Percentiles rank a stretch among this genome's conserved stretches.
These are phyloP conservation scores for Lysiphlebus fabarum DNA, from an alignment of 1,140 invertebrate genomes.

Conservation along the genomic window DNA sequence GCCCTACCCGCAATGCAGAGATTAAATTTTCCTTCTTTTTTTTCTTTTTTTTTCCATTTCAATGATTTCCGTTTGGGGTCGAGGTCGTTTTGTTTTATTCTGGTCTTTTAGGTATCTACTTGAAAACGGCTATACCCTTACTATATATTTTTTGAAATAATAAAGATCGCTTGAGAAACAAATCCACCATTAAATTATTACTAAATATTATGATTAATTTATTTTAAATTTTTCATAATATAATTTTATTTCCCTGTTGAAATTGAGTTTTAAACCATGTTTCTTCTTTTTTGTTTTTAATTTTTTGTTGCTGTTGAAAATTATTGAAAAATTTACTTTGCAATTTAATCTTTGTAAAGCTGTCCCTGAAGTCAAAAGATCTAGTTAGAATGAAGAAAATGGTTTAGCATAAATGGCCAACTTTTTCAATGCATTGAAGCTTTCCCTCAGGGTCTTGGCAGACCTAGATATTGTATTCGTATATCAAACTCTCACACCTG, in stretches of 20 bases:
- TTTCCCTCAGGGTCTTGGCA: slow-evolving; percentile 32
- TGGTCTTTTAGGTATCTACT: too few species aligned
- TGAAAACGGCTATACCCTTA: too few species aligned
- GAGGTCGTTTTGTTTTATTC: too few species aligned
- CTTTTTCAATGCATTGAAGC: slow-evolving; percentile 36
- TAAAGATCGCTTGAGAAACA: too few species aligned
- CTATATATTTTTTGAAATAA: too few species aligned
- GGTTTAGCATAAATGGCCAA: slow-evolving; percentile 46
- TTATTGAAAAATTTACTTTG: background rate
- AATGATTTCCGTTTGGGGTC: slow-evolving; percentile 29
- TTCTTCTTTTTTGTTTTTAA: background rate
- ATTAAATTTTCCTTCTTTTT: slow-evolving; percentile 40
- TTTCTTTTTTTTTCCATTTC: slow-evolving; percentile 38
- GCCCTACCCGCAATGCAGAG: slow-evolving; percentile 29
- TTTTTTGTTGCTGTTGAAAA: background rate
- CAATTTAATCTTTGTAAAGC: background rate
- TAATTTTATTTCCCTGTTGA: too few species aligned
- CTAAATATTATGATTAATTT: too few species aligned
- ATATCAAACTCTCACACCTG: slow-evolving; percentile 32
- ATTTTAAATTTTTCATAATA: too few species aligned
- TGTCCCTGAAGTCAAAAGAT: slow-evolving; percentile 18
- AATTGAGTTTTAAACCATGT: slow-evolving; percentile 1
- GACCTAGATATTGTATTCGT: slow-evolving; percentile 3
- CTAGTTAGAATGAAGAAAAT: slow-evolving; percentile 28
- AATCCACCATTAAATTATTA: too few species aligned